These are phyloP conservation scores for Idaea aversata DNA, from an alignment of 2,888 invertebrate species.

Conservation along the genomic window DNA sequence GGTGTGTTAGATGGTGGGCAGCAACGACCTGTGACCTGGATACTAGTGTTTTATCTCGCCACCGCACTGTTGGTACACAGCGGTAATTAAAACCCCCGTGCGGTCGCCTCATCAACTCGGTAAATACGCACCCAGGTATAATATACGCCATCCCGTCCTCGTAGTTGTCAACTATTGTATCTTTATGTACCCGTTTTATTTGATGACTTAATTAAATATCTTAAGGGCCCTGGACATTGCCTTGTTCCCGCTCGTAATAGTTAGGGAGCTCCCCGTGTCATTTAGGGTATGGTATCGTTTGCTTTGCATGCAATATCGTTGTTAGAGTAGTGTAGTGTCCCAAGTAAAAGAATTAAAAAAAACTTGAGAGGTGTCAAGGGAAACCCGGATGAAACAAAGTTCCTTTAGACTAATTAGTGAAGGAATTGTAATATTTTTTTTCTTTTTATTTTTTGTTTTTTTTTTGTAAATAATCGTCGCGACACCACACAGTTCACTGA, in stretches of 20 bases:
- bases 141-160: background rate
- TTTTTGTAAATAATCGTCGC: no score
- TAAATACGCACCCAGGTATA: constrained; percentile 29
- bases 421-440: no score
- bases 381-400: no score
- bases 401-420: no score
- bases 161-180: constrained; percentile 14
- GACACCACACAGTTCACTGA: no score
- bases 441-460: no score
- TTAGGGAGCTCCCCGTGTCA: background rate
- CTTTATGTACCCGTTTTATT: background rate
- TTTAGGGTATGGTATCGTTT: background rate
- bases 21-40: constrained; percentile 40
- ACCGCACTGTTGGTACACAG: constrained; percentile 32
- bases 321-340: no score
- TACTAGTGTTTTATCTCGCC: constrained; percentile 44
- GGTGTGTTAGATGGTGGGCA: constrained; percentile 11
- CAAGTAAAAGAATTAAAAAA: no score
- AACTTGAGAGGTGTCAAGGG: no score
- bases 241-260: background rate
- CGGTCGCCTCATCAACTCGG: constrained; percentile 36
- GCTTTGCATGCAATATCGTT: background rate
- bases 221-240: background rate
- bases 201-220: background rate
- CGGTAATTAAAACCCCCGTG: constrained; percentile 49